Conservation (phyloP, 2,113 vertebrate genomes). For the Podarcis raffonei region DNA sequence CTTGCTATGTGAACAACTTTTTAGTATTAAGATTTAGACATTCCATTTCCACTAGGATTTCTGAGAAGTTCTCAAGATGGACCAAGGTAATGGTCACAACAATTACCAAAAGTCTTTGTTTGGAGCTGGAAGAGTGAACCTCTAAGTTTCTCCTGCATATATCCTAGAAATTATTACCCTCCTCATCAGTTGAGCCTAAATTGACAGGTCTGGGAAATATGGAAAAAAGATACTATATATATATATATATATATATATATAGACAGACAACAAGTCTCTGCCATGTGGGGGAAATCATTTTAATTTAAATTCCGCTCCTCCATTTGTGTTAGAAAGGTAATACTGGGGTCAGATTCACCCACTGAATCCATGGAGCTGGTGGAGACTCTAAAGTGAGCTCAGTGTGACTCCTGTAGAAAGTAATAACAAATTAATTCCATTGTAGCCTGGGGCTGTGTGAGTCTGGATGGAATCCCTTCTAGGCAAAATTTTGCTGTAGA, state of each 20-base stretch:
- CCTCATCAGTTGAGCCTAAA: too few relatives aligned
- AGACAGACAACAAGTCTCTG: background rate
- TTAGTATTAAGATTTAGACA: too few relatives aligned
- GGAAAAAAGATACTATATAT: background rate
- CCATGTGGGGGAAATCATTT: background rate
- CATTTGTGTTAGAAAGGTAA: background rate
- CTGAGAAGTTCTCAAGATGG: too few relatives aligned
- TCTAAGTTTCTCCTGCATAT: too few relatives aligned
- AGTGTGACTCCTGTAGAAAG: background rate
- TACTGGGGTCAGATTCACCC: rapidly evolving
- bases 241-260: too few relatives aligned
- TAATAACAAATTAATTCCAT: background rate
- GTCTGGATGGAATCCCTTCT: background rate
- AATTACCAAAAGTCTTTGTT: too few relatives aligned
- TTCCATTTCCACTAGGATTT: too few relatives aligned
- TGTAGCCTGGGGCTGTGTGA: background rate
- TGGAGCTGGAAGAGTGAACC: too few relatives aligned
- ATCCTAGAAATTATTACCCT: too few relatives aligned
- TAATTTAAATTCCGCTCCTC: background rate
- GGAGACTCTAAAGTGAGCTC: background rate
- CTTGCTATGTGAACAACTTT: too few relatives aligned
- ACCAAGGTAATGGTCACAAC: too few relatives aligned
- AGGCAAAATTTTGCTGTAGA: background rate
- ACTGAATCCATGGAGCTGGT: rapidly evolving
- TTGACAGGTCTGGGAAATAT: background rate